Conservation (phyloP, 2,797 vertebrate species). For the Chaunax sp. region DNA sequence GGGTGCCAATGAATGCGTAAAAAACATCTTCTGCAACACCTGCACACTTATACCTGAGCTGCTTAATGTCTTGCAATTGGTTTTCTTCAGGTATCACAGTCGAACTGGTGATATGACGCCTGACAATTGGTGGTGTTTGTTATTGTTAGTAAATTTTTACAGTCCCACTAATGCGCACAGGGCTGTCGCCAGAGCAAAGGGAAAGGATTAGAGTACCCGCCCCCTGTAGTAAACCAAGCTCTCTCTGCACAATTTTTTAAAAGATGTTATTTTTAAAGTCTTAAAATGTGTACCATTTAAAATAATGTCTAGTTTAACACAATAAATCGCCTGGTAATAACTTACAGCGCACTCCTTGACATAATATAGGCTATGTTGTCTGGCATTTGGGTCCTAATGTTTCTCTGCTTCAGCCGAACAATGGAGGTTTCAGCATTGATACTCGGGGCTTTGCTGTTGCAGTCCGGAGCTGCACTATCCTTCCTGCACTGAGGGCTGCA, state of each 20-base stretch:
- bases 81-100: background rate
- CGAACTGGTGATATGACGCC: background rate
- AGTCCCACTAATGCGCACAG: slow-evolving; percentile 46
- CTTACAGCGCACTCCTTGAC: background rate
- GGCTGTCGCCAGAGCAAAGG: slow-evolving; percentile 39
- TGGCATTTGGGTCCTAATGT: slow-evolving; percentile 36
- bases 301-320: background rate
- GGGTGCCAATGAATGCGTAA: background rate
- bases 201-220: slow-evolving; percentile 58
- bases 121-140: background rate
- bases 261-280: slow-evolving; percentile 19
- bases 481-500: slow-evolving; percentile 49
- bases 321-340: slow-evolving; percentile 9
- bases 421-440: slow-evolving; percentile 69
- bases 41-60: background rate
- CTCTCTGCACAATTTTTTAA: slow-evolving; percentile 22
- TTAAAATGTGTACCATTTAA: background rate
- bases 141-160: slow-evolving; percentile 33
- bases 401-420: slow-evolving; percentile 60
- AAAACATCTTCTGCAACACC: background rate
- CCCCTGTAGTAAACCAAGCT: slow-evolving; percentile 73
- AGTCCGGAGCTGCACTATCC: slow-evolving; percentile 34
- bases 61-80: background rate
- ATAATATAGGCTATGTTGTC: background rate
- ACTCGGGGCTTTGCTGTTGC: slow-evolving; percentile 40